These are phyloP conservation scores for Ctenomys sociabilis DNA, from an alignment of 2,113 vertebrate species.

Conservation along the genomic window DNA sequence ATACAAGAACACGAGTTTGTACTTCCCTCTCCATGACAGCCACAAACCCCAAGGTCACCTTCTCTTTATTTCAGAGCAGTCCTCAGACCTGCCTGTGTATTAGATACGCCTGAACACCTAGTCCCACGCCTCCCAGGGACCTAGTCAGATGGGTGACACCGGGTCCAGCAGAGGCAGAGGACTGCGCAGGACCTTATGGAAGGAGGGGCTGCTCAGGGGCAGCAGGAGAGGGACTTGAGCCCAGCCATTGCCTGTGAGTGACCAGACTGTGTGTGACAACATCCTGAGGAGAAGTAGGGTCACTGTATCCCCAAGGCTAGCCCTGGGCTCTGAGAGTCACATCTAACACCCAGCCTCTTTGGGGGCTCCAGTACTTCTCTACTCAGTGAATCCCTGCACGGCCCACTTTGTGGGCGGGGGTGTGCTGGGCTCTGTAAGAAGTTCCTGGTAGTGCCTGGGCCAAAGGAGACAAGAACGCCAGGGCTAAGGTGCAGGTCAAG, in stretches of 20 bases:
- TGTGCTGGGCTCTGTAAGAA: background rate
- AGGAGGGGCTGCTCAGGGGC: background rate
- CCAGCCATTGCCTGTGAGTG: background rate
- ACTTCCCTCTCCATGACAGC: background rate
- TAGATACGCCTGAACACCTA: background rate
- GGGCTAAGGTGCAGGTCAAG: background rate
- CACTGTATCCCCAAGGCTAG: background rate
- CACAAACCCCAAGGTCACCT: background rate
- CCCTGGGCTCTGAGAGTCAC: background rate
- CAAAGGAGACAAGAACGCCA: background rate
- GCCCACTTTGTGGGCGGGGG: background rate
- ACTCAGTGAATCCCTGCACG: background rate
- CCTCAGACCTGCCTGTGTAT: background rate
- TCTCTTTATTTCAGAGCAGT: background rate
- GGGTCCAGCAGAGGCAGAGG: background rate
- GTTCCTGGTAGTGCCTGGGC: background rate
- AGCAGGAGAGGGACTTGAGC: background rate
- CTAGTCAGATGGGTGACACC: rapidly evolving
- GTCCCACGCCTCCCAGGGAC: background rate
- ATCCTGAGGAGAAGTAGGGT: background rate
- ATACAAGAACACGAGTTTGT: background rate
- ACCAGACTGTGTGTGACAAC: background rate
- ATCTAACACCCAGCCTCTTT: background rate
- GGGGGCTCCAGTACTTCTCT: background rate
- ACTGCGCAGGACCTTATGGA: background rate